A percentile compares a stretch with the other conserved stretches of the same genome.
Evolutionary conservation across 2,888 invertebrate species (phyloP).

Genomic region (Sesamia inferens): DNA sequence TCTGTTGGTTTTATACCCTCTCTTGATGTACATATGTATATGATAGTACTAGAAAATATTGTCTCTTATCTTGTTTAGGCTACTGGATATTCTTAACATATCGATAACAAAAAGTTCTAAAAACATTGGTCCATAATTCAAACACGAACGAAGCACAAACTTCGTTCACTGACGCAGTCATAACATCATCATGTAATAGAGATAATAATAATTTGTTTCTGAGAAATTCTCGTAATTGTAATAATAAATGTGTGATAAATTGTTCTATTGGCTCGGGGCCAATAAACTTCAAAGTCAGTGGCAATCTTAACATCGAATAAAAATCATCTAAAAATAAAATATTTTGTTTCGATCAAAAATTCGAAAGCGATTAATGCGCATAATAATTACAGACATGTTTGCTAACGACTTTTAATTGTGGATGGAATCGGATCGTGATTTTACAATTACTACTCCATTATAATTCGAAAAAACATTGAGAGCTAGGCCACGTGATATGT

Average conservation of each 20-base stretch:
- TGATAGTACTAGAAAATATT: neutral
- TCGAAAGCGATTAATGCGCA: slow-evolving; percentile 69
- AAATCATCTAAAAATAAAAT: slow-evolving; percentile 62
- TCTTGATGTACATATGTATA: neutral
- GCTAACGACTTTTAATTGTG: slow-evolving; percentile 72
- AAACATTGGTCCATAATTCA: neutral
- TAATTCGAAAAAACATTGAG: slow-evolving; percentile 13
- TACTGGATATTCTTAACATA: neutral
- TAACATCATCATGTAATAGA: neutral
- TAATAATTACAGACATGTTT: slow-evolving; percentile 73
- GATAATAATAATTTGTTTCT: neutral
- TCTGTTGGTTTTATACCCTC: neutral
- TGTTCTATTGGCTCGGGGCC: slow-evolving; percentile 44
- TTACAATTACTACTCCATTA: slow-evolving; percentile 44
- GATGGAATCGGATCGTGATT: slow-evolving; percentile 69
- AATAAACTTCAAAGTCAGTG: slow-evolving; percentile 59
- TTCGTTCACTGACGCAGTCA: neutral
- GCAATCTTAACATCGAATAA: slow-evolving; percentile 68
- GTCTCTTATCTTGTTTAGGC: no score
- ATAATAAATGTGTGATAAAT: slow-evolving; percentile 6
- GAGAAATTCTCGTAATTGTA: neutral
- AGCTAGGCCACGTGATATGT: neutral
- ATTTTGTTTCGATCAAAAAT: slow-evolving; percentile 58
- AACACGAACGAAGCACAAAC: neutral
- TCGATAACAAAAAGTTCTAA: neutral